Conservation (phyloP, 2,888 invertebrate species). For the Bruchidius siliquastri region DNA sequence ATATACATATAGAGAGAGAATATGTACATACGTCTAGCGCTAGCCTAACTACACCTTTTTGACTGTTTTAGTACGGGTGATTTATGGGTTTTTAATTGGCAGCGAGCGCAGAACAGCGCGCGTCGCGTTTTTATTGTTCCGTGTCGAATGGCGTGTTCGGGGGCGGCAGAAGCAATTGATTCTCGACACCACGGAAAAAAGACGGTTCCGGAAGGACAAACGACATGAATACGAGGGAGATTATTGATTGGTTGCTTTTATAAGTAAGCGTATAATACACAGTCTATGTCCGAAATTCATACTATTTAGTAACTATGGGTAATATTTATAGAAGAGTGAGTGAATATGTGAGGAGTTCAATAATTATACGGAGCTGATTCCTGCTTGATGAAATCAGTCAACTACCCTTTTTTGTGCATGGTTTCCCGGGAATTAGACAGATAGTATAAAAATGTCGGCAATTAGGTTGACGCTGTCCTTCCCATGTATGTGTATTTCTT, state of each 20-base stretch:
- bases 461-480: too few species aligned
- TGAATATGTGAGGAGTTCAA: too few species aligned
- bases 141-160: neutral
- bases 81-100: constrained; percentile 34
- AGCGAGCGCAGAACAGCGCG: constrained; percentile 13
- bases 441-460: too few species aligned
- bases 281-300: too few species aligned
- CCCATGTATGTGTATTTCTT: too few species aligned
- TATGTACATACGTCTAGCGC: neutral
- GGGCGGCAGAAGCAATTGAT: neutral
- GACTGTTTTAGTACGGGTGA: constrained; percentile 23
- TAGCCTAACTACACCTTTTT: neutral
- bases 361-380: too few species aligned
- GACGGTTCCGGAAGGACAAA: neutral
- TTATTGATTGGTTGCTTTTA: neutral
- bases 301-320: too few species aligned
- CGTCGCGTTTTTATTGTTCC: neutral
- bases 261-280: neutral
- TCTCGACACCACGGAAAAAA: neutral
- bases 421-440: too few species aligned
- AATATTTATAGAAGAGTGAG: too few species aligned
- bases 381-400: too few species aligned
- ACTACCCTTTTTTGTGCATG: too few species aligned
- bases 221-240: neutral
- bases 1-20: neutral